Conservation (phyloP, 2,797 vertebrate genomes). For the Mormyrops attenuatus region DNA sequence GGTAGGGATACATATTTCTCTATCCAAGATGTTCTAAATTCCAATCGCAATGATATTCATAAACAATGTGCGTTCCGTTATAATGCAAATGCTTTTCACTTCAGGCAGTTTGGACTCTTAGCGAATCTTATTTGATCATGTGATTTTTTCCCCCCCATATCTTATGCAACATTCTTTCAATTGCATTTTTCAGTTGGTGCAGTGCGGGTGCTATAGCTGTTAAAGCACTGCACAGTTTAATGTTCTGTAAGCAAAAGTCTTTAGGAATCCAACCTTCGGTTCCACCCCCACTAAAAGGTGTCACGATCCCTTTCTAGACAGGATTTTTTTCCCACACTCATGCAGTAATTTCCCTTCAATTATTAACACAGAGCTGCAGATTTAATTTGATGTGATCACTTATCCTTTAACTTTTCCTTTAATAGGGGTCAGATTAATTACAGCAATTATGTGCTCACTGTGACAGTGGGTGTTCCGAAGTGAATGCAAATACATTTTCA, state of each 20-base stretch:
- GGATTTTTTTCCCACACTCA: neutral
- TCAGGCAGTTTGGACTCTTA: neutral
- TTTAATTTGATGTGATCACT: constrained; percentile 13
- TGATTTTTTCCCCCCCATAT: neutral
- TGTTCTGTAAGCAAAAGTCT: neutral
- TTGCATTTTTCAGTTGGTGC: neutral
- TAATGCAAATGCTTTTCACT: neutral
- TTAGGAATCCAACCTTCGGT: neutral
- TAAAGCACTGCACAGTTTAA: neutral
- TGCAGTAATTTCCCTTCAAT: constrained; percentile 11
- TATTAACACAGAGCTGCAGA: neutral
- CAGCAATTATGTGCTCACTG: neutral
- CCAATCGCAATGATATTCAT: neutral
- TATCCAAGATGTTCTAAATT: neutral
- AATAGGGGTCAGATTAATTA: constrained; percentile 15
- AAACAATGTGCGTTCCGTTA: neutral
- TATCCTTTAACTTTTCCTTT: constrained; percentile 6
- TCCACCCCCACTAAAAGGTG: constrained; percentile 11
- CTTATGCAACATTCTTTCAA: neutral
- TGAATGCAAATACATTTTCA: neutral
- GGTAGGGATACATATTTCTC: neutral
- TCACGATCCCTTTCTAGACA: neutral
- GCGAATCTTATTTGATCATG: neutral
- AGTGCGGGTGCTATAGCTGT: neutral
- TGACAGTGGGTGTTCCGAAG: neutral